phyloP scores from a whole-genome alignment of 2,797 vertebrate genomes.

The Neostethus bicornis region DNA sequence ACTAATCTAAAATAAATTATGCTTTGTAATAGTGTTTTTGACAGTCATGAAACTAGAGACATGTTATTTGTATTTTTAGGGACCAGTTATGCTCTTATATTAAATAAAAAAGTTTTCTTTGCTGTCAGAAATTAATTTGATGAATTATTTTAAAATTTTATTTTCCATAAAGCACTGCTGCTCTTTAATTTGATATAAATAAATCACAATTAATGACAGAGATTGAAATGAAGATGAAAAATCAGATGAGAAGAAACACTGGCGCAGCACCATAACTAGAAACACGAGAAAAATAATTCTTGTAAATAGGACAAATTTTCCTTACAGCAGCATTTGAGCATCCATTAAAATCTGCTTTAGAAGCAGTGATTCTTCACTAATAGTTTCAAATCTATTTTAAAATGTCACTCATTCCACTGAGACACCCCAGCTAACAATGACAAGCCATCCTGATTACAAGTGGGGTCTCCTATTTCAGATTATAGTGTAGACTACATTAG shows the following conservation, averaged over 20 bases:
- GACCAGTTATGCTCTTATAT: conserved; percentile 36
- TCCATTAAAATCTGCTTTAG: conserved; percentile 8
- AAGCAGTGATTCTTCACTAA: conserved; percentile 24
- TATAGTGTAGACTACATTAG: conserved; percentile 45
- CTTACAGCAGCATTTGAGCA: neutral
- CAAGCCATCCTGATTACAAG: conserved; percentile 50
- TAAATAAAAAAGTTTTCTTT: conserved; percentile 20
- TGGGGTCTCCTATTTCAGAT: conserved; percentile 46
- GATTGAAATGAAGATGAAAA: conserved; percentile 31
- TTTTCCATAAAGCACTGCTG: too few relatives aligned
- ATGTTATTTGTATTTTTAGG: conserved; percentile 20
- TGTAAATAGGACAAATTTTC: neutral
- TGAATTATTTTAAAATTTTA: too few relatives aligned
- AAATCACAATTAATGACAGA: conserved; percentile 23
- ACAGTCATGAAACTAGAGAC: too few relatives aligned
- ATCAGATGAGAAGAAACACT: conserved; percentile 1
- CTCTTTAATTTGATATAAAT: conserved; percentile 22
- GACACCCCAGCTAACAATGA: conserved; percentile 35
- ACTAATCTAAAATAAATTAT: conserved; percentile 31
- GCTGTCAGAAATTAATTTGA: conserved; percentile 46
- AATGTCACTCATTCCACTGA: conserved; percentile 55
- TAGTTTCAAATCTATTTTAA: conserved; percentile 47
- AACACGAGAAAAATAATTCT: neutral
- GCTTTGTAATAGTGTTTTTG: too few relatives aligned
- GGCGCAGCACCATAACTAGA: conserved; percentile 11